phyloP scores from a whole-genome alignment of 2,888 invertebrate genomes.

The Microdon myrmicae region DNA sequence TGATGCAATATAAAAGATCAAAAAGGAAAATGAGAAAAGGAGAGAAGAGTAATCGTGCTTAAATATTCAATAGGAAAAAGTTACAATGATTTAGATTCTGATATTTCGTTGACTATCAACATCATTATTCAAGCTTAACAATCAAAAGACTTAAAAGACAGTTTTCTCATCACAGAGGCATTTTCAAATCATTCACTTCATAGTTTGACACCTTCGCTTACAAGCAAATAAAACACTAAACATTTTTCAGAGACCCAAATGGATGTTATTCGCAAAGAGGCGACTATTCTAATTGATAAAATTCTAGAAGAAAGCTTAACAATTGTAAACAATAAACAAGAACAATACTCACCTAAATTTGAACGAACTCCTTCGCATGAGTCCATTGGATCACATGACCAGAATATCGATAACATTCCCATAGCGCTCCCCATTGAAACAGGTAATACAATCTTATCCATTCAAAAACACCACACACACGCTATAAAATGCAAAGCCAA shows the following conservation, averaged over 20 bases:
- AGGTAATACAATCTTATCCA: conserved; percentile 59
- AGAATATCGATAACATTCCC: conserved; percentile 53
- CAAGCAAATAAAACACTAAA: conserved; percentile 3
- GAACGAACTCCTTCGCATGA: conserved; percentile 15
- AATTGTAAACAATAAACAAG: conserved; percentile 60
- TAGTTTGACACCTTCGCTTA: neutral
- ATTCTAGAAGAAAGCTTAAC: conserved; percentile 65
- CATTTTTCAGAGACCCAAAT: conserved; percentile 36
- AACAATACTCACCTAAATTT: conserved; percentile 23
- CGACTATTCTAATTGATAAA: conserved; percentile 63
- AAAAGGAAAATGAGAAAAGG: neutral
- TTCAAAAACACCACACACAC: neutral
- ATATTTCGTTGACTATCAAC: conserved; percentile 13
- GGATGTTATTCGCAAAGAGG: conserved; percentile 62
- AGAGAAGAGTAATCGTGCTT: neutral
- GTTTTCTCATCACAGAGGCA: neutral
- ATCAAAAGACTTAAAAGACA: neutral
- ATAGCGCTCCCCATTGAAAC: conserved; percentile 63
- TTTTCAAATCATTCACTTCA: neutral
- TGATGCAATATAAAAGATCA: neutral
- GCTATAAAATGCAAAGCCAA: neutral
- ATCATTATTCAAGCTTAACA: too few relatives aligned
- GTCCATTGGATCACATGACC: conserved; percentile 1
- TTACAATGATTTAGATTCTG: too few relatives aligned
- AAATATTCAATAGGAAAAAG: too few relatives aligned